phyloP scores from a whole-genome alignment of 2,113 vertebrate species.

The Lagopus leucura region DNA sequence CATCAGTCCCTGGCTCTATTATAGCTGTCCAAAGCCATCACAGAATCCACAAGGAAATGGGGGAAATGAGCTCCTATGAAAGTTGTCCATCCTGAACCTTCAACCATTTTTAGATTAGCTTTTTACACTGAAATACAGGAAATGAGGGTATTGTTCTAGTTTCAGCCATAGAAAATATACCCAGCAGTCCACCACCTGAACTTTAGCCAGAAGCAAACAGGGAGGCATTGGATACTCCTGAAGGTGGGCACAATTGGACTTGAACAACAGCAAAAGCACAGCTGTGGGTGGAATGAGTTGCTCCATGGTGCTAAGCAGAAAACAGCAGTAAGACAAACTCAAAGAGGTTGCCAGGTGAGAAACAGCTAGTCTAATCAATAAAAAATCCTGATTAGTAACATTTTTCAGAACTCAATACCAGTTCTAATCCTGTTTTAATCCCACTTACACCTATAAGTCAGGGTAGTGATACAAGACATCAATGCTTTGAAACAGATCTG shows the following conservation, averaged over 20 bases:
- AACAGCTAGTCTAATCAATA: background rate
- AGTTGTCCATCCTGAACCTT: background rate
- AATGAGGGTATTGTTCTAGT: background rate
- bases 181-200: background rate
- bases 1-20: rapidly evolving
- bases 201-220: background rate
- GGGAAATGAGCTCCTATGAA: background rate
- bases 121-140: background rate
- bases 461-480: background rate
- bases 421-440: background rate
- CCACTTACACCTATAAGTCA: background rate
- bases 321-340: background rate
- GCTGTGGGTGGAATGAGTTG: background rate
- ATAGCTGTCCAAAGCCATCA: background rate
- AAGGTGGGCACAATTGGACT: background rate
- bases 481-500: background rate
- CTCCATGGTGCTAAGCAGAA: background rate
- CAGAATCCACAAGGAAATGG: background rate
- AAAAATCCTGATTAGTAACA: background rate
- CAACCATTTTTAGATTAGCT: background rate
- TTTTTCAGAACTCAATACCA: background rate
- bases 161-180: background rate
- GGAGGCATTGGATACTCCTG: background rate
- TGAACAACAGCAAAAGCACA: background rate
- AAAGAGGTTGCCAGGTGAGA: rapidly evolving